These are phyloP conservation scores for Penaeus chinensis DNA, from an alignment of 1,140 invertebrate species.

Conservation along the genomic window DNA sequence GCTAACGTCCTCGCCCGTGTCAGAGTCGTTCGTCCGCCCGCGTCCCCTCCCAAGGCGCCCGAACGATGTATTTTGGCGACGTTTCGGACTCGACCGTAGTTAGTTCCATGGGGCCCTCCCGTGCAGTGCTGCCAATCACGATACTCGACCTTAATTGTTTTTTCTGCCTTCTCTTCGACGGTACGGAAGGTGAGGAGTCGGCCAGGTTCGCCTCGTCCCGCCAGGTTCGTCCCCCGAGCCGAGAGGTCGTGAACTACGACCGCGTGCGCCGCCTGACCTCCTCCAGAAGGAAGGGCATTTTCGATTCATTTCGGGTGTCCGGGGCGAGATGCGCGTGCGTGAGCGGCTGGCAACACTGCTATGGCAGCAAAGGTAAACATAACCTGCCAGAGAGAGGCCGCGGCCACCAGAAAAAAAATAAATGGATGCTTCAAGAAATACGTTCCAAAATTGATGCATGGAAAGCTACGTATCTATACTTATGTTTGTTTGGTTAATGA, in stretches of 20 bases:
- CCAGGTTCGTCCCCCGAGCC: too few relatives aligned
- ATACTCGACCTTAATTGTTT: not conserved
- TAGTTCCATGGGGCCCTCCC: slow-evolving; percentile 14
- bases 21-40: slow-evolving; percentile 11
- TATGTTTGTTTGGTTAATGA: slow-evolving; percentile 43
- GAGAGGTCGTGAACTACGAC: too few relatives aligned
- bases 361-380: slow-evolving; percentile 27
- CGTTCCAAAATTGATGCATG: slow-evolving; percentile 43
- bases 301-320: too few relatives aligned
- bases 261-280: too few relatives aligned
- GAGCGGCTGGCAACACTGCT: slow-evolving; percentile 32
- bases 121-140: not conserved
- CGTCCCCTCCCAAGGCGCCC: not conserved
- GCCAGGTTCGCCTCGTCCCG: too few relatives aligned
- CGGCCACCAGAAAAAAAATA: slow-evolving; percentile 17
- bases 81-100: slow-evolving; percentile 4
- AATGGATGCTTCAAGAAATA: slow-evolving; percentile 42
- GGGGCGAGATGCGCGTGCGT: too few relatives aligned
- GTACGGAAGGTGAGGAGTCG: not conserved
- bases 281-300: too few relatives aligned
- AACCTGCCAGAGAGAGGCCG: slow-evolving; percentile 7
- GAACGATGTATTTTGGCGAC: slow-evolving; percentile 22
- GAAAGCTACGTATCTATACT: slow-evolving; percentile 41
- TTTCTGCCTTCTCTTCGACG: not conserved
- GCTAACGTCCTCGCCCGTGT: slow-evolving; percentile 11